Percentiles rank a stretch among this genome's conserved stretches.
Conservation (phyloP, 2,888 invertebrate species). For the Netelia inedita region DNA sequence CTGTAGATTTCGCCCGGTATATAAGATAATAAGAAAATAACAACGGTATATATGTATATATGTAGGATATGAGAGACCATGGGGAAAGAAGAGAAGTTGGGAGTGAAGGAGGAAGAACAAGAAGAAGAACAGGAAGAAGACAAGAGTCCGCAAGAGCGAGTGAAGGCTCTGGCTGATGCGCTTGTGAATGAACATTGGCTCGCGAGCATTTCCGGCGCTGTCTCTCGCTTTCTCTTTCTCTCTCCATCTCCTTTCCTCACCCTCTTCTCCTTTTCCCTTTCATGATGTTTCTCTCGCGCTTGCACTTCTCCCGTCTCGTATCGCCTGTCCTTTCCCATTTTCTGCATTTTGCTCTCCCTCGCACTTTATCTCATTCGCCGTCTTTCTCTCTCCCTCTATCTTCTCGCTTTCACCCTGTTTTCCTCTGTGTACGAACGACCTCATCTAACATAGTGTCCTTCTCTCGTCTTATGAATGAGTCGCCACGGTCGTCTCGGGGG, state of each 20-base stretch:
- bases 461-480: slow-evolving; percentile 83
- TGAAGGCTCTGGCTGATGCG: slow-evolving; percentile 69
- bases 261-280: slow-evolving; percentile 28
- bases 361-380: slow-evolving; percentile 42
- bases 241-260: slow-evolving; percentile 29
- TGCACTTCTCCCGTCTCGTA: slow-evolving; percentile 14
- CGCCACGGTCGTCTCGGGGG: slow-evolving; percentile 70
- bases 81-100: slow-evolving; percentile 53
- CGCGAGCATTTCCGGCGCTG: slow-evolving; percentile 83
- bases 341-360: slow-evolving; percentile 43
- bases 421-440: slow-evolving; percentile 53
- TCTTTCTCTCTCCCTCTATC: slow-evolving; percentile 79
- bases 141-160: slow-evolving; percentile 69
- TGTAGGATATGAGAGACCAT: neutral
- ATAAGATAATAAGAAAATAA: slow-evolving; percentile 46
- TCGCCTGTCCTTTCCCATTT: slow-evolving; percentile 70
- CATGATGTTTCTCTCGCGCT: slow-evolving; percentile 49
- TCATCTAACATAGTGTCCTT: slow-evolving; percentile 72
- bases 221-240: slow-evolving; percentile 57
- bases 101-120: slow-evolving; percentile 65
- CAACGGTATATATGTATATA: neutral
- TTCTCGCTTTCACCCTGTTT: slow-evolving; percentile 42
- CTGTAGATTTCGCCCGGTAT: slow-evolving; percentile 42
- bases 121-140: slow-evolving; percentile 73
- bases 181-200: slow-evolving; percentile 85